These are phyloP conservation scores for Xiphophorus couchianus DNA, from an alignment of 2,113 vertebrate species.

Conservation along the genomic window DNA sequence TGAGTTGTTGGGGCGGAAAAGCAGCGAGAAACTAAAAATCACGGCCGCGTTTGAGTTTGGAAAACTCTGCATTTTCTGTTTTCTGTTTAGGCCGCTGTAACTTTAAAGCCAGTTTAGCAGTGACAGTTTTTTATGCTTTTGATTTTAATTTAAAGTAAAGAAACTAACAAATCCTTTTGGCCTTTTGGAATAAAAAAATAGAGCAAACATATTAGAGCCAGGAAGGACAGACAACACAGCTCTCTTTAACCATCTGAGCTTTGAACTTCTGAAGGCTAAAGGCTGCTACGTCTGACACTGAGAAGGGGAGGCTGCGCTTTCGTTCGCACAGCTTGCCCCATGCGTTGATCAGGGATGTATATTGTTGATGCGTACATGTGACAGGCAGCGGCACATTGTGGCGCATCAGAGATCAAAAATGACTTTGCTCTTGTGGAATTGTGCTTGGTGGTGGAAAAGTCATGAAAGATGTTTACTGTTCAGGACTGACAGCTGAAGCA, in stretches of 20 bases:
- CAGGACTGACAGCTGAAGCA: constrained; percentile 9
- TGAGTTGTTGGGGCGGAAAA: constrained; percentile 33
- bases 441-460: background rate
- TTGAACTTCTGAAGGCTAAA: constrained; percentile 46
- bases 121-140: background rate
- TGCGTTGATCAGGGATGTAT: constrained; percentile 39
- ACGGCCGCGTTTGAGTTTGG: constrained; percentile 34
- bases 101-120: background rate
- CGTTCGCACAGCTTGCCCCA: constrained; percentile 29
- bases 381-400: constrained; percentile 29
- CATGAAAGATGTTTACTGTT: constrained; percentile 12
- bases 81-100: background rate
- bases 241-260: constrained; percentile 24
- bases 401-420: constrained; percentile 39
- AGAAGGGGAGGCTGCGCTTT: constrained; percentile 16
- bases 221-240: constrained; percentile 7
- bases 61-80: constrained; percentile 19
- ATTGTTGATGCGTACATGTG: constrained; percentile 25
- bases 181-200: constrained; percentile 1
- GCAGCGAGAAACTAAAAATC: background rate
- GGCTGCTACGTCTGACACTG: constrained; percentile 21
- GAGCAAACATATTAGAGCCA: constrained; percentile 6
- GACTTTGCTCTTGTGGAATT: constrained; percentile 29
- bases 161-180: background rate
- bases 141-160: background rate